These are phyloP conservation scores for Altica lythri DNA, from an alignment of 2,888 invertebrate genomes.

Conservation along the genomic window DNA sequence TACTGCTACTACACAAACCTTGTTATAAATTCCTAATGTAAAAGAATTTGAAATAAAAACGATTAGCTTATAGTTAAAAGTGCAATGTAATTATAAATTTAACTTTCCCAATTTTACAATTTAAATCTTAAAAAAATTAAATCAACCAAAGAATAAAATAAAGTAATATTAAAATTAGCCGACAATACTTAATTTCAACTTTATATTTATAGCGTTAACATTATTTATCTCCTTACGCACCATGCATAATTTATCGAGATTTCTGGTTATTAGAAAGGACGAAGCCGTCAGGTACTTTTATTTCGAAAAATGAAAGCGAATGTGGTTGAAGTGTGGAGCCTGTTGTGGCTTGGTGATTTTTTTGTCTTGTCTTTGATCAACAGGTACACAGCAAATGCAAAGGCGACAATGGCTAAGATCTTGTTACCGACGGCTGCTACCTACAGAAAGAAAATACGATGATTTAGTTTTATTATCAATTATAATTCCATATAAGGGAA, in stretches of 20 bases:
- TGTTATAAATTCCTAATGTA: too few species aligned
- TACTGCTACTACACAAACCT: too few species aligned
- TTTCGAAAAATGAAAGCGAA: constrained; percentile 24
- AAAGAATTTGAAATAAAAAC: too few species aligned
- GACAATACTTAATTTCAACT: neutral
- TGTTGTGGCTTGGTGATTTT: constrained; percentile 22
- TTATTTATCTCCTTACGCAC: too few species aligned
- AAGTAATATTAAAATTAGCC: too few species aligned
- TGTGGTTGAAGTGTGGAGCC: constrained; percentile 26
- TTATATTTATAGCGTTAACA: constrained; percentile 2
- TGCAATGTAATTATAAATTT: too few species aligned
- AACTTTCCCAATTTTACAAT: too few species aligned
- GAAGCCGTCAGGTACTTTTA: constrained; percentile 40
- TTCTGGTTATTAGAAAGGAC: constrained; percentile 37
- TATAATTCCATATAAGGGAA: too few species aligned
- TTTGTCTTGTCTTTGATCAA: constrained; percentile 33
- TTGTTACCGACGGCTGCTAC: constrained; percentile 54
- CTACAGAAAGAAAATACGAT: constrained; percentile 40
- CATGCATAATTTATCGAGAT: constrained; percentile 18
- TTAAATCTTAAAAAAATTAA: neutral
- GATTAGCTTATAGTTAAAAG: too few species aligned
- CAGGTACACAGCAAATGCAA: constrained; percentile 57
- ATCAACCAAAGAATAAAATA: too few species aligned
- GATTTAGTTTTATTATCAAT: neutral
- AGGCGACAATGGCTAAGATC: constrained; percentile 58